phyloP scores from a whole-genome alignment of 2,113 vertebrate species.

The Oreochromis spilurus region DNA sequence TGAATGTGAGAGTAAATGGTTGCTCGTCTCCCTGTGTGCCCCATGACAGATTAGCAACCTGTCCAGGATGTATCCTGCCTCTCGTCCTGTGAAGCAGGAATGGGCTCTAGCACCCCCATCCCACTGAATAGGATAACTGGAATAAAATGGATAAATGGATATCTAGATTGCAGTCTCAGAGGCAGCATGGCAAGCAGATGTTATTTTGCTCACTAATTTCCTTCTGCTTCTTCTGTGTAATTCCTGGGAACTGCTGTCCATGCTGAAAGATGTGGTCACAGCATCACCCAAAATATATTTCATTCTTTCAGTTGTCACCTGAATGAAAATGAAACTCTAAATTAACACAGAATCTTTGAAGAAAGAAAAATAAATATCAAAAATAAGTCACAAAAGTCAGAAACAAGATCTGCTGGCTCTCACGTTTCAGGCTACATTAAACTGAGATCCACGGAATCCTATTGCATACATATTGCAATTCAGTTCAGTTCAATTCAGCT shows the following conservation, averaged over 20 bases:
- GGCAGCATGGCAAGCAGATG: not conserved
- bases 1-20: not conserved
- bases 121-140: not conserved
- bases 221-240: not conserved
- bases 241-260: not conserved
- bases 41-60: not conserved
- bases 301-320: not conserved
- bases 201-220: not conserved
- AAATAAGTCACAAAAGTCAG: not conserved
- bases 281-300: not conserved
- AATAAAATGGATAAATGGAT: not conserved
- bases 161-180: not conserved
- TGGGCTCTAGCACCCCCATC: not conserved
- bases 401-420: not conserved
- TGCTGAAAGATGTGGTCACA: not conserved
- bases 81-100: not conserved
- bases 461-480: not conserved
- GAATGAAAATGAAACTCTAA: not conserved
- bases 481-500: no score
- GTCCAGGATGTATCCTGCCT: not conserved
- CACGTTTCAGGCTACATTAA: not conserved
- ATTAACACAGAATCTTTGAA: not conserved
- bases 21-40: not conserved
- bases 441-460: constrained; percentile 21
- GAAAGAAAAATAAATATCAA: not conserved